phyloP scores from a whole-genome alignment of 2,113 vertebrate species.

The Columbina picui region DNA sequence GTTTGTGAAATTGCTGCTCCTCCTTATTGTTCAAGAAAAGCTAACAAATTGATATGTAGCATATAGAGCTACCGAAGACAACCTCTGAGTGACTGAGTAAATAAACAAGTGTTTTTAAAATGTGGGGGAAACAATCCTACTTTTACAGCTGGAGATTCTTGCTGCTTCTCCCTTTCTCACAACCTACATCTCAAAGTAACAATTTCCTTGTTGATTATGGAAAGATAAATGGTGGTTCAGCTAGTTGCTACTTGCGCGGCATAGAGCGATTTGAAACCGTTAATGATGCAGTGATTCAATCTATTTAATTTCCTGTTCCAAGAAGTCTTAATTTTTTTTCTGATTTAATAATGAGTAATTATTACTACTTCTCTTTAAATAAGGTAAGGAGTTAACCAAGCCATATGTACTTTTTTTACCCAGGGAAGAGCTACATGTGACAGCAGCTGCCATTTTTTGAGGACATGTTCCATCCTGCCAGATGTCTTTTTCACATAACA shows the following conservation, averaged over 20 bases:
- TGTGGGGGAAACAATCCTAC: not conserved
- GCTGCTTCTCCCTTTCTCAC: not conserved
- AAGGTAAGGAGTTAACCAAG: not conserved
- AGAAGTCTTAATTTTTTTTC: not conserved
- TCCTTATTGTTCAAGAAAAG: not conserved
- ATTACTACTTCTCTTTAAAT: not conserved
- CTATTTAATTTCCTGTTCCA: not conserved
- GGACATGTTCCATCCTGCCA: constrained; percentile 83
- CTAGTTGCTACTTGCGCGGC: not conserved
- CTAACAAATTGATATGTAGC: not conserved
- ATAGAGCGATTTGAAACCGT: not conserved
- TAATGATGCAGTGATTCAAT: not conserved
- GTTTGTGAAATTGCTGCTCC: not conserved
- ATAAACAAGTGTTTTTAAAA: not conserved
- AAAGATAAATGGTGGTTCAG: not conserved
- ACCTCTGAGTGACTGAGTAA: not conserved
- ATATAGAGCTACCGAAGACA: not conserved
- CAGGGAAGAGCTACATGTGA: constrained; percentile 80
- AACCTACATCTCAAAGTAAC: not conserved
- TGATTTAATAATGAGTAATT: not conserved
- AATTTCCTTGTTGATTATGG: not conserved
- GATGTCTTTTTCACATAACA: constrained; percentile 82
- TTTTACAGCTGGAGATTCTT: not conserved
- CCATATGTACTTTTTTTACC: constrained; percentile 59
- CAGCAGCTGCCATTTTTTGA: constrained; percentile 81